Percentiles rank a stretch among this genome's conserved stretches.
Conservation (phyloP, 2,113 vertebrate species). For the Nibea albiflora region DNA sequence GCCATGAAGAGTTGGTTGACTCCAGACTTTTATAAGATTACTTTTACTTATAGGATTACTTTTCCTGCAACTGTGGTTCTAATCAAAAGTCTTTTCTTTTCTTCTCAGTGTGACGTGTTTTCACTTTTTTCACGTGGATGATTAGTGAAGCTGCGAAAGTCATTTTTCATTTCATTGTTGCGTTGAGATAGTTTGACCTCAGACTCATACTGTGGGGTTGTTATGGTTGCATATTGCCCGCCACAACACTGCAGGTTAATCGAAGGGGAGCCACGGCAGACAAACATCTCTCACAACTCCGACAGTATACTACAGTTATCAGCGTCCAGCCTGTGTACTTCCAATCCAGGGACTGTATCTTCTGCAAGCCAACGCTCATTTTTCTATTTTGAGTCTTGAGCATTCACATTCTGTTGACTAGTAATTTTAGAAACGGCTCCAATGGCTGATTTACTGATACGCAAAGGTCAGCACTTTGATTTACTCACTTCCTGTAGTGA, state of each 20-base stretch:
- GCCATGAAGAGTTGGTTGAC: background rate
- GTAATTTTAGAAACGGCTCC: constrained; percentile 72
- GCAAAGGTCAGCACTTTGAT: constrained; percentile 64
- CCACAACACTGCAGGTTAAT: constrained; percentile 25
- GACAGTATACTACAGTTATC: background rate
- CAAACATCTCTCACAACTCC: no score
- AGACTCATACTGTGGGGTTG: constrained; percentile 53
- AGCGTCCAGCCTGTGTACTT: background rate
- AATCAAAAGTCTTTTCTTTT: background rate
- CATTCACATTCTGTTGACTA: constrained; percentile 39
- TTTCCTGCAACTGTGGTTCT: no score
- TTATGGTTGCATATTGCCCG: constrained; percentile 56
- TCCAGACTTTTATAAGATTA: background rate
- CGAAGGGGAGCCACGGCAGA: constrained; percentile 14
- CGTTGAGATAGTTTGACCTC: constrained; percentile 1
- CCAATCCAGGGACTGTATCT: background rate
- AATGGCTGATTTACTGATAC: constrained; percentile 70
- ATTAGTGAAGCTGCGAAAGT: background rate
- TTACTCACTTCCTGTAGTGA: constrained; percentile 74
- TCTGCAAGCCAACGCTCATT: constrained; percentile 17
- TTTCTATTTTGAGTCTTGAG: constrained; percentile 52
- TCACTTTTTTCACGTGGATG: background rate
- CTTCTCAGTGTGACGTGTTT: background rate
- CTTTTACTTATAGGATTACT: background rate
- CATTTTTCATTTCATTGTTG: constrained; percentile 52